These are phyloP conservation scores for Peribatodes rhomboidaria DNA, from an alignment of 2,888 invertebrate species.

Conservation along the genomic window DNA sequence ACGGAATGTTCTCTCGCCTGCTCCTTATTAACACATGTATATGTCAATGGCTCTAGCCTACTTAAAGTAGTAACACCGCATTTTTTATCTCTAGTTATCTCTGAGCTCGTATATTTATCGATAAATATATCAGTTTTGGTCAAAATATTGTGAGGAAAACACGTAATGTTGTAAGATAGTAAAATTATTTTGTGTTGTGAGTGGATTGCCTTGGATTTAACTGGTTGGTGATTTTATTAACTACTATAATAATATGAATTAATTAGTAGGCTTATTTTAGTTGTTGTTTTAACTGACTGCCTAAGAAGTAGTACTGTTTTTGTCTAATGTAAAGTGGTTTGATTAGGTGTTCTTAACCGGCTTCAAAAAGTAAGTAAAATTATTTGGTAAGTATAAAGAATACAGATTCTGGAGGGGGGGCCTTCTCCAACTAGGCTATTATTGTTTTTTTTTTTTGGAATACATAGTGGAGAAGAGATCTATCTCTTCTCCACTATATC, in stretches of 20 bases:
- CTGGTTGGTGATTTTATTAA: neutral
- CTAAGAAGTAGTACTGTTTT: too few relatives aligned
- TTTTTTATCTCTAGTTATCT: conserved; percentile 4
- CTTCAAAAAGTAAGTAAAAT: too few relatives aligned
- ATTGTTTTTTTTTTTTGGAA: too few relatives aligned
- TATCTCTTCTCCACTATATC: too few relatives aligned
- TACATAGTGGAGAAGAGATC: too few relatives aligned
- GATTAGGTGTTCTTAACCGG: too few relatives aligned
- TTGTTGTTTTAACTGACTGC: too few relatives aligned
- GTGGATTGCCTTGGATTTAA: conserved; percentile 11
- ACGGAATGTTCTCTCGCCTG: too few relatives aligned
- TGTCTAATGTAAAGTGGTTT: too few relatives aligned
- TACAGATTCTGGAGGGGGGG: too few relatives aligned
- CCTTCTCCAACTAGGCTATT: too few relatives aligned
- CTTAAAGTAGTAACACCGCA: neutral
- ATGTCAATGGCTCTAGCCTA: neutral
- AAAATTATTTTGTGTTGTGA: neutral
- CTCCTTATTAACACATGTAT: neutral
- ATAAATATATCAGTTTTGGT: conserved; percentile 15
- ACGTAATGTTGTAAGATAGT: conserved; percentile 2
- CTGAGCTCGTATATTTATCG: neutral
- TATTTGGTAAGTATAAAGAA: too few relatives aligned
- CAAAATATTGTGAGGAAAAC: conserved; percentile 1
- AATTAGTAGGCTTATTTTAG: neutral
- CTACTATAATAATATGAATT: neutral